phyloP scores from a whole-genome alignment of 2,797 vertebrate genomes.

The Sebastes vulpes region DNA sequence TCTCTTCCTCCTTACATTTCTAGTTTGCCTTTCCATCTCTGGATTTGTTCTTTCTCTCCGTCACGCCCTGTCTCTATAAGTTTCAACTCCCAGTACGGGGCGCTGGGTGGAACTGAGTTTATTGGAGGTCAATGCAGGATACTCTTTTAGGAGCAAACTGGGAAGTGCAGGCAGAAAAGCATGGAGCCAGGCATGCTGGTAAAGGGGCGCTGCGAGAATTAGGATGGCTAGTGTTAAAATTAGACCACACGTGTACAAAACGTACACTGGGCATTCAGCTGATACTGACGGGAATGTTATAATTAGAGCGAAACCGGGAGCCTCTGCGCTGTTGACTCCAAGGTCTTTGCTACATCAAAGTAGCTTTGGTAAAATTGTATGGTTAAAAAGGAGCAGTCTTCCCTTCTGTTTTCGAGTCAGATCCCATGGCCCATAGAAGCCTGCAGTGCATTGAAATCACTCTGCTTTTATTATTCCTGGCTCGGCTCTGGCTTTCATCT shows the following conservation, averaged over 20 bases:
- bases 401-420: slow-evolving; percentile 61
- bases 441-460: slow-evolving; percentile 70
- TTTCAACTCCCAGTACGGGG: slow-evolving; percentile 16
- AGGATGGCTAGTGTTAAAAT: not conserved
- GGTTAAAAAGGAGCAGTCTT: slow-evolving; percentile 40
- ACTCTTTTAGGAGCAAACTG: slow-evolving; percentile 4
- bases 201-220: slow-evolving; percentile 2
- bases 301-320: slow-evolving; percentile 18
- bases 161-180: not conserved
- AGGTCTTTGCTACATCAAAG: slow-evolving; percentile 61
- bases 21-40: slow-evolving; percentile 8
- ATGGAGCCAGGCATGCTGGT: not conserved
- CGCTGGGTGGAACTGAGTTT: slow-evolving; percentile 9
- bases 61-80: not conserved
- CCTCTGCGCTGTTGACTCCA: slow-evolving; percentile 25
- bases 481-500: slow-evolving; percentile 76
- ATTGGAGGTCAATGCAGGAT: slow-evolving; percentile 29
- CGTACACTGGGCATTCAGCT: not conserved
- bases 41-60: slow-evolving; percentile 5
- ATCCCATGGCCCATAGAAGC: slow-evolving; percentile 60
- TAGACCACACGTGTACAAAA: slow-evolving; percentile 13
- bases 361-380: slow-evolving; percentile 46
- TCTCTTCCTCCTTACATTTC: not conserved
- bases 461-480: slow-evolving; percentile 74
- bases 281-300: slow-evolving; percentile 19